These are phyloP conservation scores for Trichogramma pretiosum DNA, from an alignment of 1,140 invertebrate species.

Conservation along the genomic window DNA sequence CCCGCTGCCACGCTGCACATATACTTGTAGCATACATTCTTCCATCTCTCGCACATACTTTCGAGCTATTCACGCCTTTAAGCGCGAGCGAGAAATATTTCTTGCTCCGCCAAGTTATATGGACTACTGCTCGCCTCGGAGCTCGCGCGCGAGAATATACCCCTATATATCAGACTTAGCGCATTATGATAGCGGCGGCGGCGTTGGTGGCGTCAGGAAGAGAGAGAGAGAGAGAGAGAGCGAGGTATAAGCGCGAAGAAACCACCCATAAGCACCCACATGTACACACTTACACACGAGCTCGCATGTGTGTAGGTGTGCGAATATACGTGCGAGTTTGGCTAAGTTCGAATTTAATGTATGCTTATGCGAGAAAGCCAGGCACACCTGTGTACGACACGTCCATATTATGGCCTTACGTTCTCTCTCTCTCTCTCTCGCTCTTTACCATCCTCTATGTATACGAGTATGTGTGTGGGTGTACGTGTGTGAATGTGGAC, in stretches of 20 bases:
- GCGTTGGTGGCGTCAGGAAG: slow-evolving; percentile 9
- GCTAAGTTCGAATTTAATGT: slow-evolving; percentile 16
- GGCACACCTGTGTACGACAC: no score
- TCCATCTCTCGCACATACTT: no score
- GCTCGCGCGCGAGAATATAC: not conserved
- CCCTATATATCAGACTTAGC: slow-evolving; percentile 14
- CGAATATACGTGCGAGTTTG: no score
- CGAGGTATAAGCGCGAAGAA: slow-evolving; percentile 8
- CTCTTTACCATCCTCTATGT: no score
- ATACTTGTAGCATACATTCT: no score
- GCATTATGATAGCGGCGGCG: slow-evolving; percentile 8
- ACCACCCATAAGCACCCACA: no score
- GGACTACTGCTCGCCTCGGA: not conserved
- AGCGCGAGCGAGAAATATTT: slow-evolving; percentile 2
- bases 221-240: slow-evolving; percentile 10
- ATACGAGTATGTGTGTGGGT: no score
- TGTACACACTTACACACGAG: no score
- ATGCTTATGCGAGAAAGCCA: slow-evolving; percentile 12
- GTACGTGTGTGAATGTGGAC: no score
- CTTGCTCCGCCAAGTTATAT: slow-evolving; percentile 5
- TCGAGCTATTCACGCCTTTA: not conserved
- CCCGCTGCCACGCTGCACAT: no score
- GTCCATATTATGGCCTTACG: no score
- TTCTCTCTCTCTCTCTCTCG: no score
- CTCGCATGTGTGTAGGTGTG: not conserved